Conservation (phyloP, 2,113 vertebrate genomes). For the Neofelis nebulosa region DNA sequence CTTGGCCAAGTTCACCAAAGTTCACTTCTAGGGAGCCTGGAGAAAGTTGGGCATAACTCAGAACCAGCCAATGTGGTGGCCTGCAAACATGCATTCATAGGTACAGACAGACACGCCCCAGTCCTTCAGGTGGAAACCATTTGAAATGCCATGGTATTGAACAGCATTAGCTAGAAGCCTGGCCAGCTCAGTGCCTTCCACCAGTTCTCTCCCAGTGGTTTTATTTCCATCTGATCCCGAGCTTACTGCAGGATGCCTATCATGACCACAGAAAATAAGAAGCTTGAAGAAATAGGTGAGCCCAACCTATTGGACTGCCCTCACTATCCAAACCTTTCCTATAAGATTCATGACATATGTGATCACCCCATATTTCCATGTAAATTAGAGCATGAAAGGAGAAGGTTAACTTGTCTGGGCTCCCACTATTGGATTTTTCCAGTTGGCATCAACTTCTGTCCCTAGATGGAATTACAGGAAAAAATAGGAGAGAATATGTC, state of each 20-base stretch:
- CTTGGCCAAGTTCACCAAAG: conserved; percentile 22
- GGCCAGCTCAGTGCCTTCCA: not conserved
- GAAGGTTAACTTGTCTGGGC: not conserved
- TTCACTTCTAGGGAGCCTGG: conserved; percentile 38
- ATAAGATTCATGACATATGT: not conserved
- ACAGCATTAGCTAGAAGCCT: not conserved
- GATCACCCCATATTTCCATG: not conserved
- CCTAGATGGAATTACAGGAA: not conserved
- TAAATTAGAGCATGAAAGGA: not conserved
- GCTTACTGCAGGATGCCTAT: not conserved
- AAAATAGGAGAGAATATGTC: not conserved
- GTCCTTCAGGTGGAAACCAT: conserved; percentile 29
- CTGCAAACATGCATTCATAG: not conserved
- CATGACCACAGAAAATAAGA: conserved; percentile 7
- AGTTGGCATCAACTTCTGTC: not conserved
- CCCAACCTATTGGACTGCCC: not conserved
- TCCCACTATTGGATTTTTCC: not conserved
- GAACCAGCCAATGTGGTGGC: not conserved
- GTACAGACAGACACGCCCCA: not conserved
- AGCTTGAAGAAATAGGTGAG: not conserved
- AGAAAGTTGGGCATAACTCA: conserved; percentile 54
- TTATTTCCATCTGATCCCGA: conserved; percentile 25
- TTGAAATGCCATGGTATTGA: not conserved
- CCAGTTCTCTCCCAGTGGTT: not conserved
- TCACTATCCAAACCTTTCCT: not conserved